Base-by-base conservation (phyloP, 2,888 invertebrate species). In the Drosophila incognita region DNA sequence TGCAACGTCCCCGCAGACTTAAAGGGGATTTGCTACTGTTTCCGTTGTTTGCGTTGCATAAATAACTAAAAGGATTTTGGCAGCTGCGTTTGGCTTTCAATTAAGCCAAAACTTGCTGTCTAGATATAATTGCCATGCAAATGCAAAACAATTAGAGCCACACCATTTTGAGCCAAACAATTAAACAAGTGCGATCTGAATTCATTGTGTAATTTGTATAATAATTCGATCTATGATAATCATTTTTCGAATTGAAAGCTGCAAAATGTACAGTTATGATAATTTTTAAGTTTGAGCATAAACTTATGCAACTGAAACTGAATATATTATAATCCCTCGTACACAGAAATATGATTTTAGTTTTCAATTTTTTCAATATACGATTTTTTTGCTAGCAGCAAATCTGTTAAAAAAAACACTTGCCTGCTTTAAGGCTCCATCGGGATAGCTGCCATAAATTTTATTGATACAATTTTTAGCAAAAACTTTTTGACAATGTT, bases 71-170 rank as follows among this genome's bases (percentile, higher is more conserved):
- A 74, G 66, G 59, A 80, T 74, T 79, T 79, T 81, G 77, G 74
- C 79, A 78, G 71, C 81, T 80, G 80, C 67, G 66, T 63, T 69
- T 80, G 77, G 65, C 81, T 74, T 79, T 80, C 79, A 79, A 80
- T 79, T 79, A 79, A 64, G 68, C 76, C 69, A 72, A 72, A 65
- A 57, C 78, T 73, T 67, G 74, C 60, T 21, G 13, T 48, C 62
- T 66, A 56, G 11, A 61, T 66, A 73, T 78, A 83, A 82, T 83
- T 83, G 86, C 83, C 67, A 69, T 71, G 81, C 79, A 85, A 83
- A 85, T 65, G 73, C 62, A 74, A 61, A 67, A 71, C 79, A 79
- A 71, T 78, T 78, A 65, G 51, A n/a, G 48, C 52, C 66, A 64
- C 31, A 27, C 8, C 58, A 49, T 38, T 57, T 70, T 4, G 15